Evolutionary conservation across 2,888 invertebrate species (phyloP), one percentile per base, ranked within the genome.

Genomic region (Ophioninae sp.): DNA sequence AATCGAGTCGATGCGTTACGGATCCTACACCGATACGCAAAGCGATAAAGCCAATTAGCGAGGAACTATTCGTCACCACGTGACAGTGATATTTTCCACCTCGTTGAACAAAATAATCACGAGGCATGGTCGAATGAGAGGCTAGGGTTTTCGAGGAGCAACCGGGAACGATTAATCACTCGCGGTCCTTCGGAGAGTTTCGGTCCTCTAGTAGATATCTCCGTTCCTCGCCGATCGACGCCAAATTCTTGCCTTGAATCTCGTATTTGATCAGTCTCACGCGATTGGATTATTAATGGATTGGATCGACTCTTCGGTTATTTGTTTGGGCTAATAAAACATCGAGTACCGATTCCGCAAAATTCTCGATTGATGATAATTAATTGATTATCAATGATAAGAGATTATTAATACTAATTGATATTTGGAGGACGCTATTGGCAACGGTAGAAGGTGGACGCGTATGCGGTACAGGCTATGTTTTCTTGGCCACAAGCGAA

Each of bases 101-200:
- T 70, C 68, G 57, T 72, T 65, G 50, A 79, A 30, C 65, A 65
- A 75, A 76, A 72, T 62, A 67, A 67, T 79, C 79, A 59, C 59
- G 67, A 68, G 44, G 64, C 7, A 65, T 67, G 72, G 41, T 56
- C 50, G 79, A 72, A 10, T 39, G 62, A 59, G 70, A 57, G 44
- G 30, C 21, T 73, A 68, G 39, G 50, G 65, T 82, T 37, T 62
- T 44, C 78, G 68, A 70, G 23, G 62, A 78, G 78, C 20, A 74
- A 65, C 37, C 37, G 21, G 39, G 62, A 72, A 72, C 72, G 70
- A 83, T 83, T 79, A 83, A 83, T 83, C 82, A 79, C 67, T 62
- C 69, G 61, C 20, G 21, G 50, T 73, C 67, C 62, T 72, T 59
- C 30, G 67, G 50, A 79, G 50, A 50, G 59, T 70, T 73, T 81